A percentile compares a stretch with the other conserved stretches of the same genome.
Evolutionary conservation across 2,113 vertebrate genomes (phyloP).

Genomic region (Mus musculus): GRCm39 chr5:140472501-140473000

Average conservation of each 20-base stretch:
- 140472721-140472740: neutral
- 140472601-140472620: slow-evolving; percentile 65
- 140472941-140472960: neutral
- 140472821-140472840: neutral
- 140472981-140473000: neutral
- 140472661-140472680: neutral
- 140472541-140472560: slow-evolving; percentile 66
- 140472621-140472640: slow-evolving; percentile 80
- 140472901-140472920: neutral
- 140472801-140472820: neutral
- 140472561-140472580: slow-evolving; percentile 68
- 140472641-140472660: neutral
- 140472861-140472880: too few relatives aligned
- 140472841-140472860: neutral
- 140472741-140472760: neutral
- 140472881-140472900: accelerated
- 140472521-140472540: slow-evolving; percentile 54
- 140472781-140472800: neutral
- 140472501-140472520: slow-evolving; percentile 71
- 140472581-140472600: slow-evolving; percentile 53
- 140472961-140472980: neutral
- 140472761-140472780: neutral
- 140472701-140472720: neutral
- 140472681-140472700: too few relatives aligned
- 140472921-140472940: neutral